Percentiles rank a stretch among this genome's conserved stretches.
Evolutionary conservation across 2,797 vertebrate genomes (phyloP).

Genomic region (Sciurus vulgaris): DNA sequence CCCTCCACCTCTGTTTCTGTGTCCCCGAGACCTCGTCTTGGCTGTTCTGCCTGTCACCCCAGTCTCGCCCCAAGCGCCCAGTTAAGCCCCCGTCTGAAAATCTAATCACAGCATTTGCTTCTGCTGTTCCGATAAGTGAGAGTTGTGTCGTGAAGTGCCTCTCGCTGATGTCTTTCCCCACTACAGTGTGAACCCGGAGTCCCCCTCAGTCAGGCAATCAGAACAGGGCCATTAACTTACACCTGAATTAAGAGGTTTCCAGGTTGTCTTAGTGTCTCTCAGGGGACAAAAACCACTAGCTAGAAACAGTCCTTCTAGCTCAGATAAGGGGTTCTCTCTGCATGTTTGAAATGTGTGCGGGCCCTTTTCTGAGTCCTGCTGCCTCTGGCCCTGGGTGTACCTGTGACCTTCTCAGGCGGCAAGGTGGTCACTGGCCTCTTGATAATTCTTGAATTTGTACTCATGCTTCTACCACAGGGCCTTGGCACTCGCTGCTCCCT

Average conservation of each 20-base stretch:
- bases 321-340: background rate
- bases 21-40: background rate
- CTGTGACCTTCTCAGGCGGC: background rate
- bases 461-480: background rate
- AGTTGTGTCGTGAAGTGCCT: background rate
- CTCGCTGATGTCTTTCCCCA: constrained; percentile 4
- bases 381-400: background rate
- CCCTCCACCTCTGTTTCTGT: background rate
- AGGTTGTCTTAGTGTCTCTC: background rate
- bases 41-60: background rate
- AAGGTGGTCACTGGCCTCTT: background rate
- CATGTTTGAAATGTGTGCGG: background rate
- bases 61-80: background rate
- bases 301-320: background rate
- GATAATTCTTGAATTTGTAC: background rate
- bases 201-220: background rate
- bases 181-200: background rate
- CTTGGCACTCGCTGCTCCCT: background rate
- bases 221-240: background rate
- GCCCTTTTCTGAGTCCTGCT: background rate
- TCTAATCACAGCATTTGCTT: background rate
- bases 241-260: background rate
- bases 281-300: background rate
- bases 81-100: background rate
- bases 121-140: background rate